Evolutionary conservation across 1,140 invertebrate species (phyloP).

Genomic region (Latrodectus geometricus): DNA sequence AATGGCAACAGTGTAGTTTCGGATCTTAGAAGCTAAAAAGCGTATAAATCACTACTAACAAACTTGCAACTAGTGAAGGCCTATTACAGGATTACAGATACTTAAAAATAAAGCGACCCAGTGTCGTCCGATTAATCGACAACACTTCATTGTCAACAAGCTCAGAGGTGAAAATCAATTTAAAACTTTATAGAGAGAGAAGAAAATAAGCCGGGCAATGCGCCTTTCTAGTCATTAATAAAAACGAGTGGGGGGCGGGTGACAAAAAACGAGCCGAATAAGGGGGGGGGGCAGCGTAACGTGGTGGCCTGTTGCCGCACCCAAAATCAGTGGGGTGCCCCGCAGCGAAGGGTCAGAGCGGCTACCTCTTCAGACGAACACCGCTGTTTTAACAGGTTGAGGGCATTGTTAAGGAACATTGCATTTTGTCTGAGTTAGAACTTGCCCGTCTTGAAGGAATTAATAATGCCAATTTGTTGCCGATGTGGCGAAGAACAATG

Average conservation of each 20-base stretch:
- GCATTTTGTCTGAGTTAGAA: neutral
- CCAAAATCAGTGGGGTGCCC: constrained; percentile 1
- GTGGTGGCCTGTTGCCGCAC: constrained; percentile 30
- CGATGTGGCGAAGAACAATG: too few species aligned
- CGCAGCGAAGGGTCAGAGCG: constrained; percentile 9
- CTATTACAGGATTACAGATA: too few species aligned
- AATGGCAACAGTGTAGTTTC: too few species aligned
- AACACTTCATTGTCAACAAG: neutral
- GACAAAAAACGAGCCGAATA: neutral
- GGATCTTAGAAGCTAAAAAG: too few species aligned
- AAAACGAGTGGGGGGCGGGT: neutral
- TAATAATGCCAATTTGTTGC: too few species aligned
- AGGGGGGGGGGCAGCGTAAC: constrained; percentile 8
- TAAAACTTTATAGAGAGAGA: neutral
- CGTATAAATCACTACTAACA: too few species aligned
- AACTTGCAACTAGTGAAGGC: too few species aligned
- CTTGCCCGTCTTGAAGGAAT: too few species aligned
- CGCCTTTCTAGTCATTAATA: constrained; percentile 5
- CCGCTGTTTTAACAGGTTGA: constrained; percentile 7
- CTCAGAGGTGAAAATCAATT: neutral
- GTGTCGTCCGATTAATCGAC: too few species aligned
- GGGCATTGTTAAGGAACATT: constrained; percentile 10
- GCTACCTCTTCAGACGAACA: neutral
- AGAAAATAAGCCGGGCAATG: neutral
- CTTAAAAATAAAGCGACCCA: too few species aligned